Conservation (phyloP, 2,888 invertebrate genomes). For the Tuta absoluta region DNA sequence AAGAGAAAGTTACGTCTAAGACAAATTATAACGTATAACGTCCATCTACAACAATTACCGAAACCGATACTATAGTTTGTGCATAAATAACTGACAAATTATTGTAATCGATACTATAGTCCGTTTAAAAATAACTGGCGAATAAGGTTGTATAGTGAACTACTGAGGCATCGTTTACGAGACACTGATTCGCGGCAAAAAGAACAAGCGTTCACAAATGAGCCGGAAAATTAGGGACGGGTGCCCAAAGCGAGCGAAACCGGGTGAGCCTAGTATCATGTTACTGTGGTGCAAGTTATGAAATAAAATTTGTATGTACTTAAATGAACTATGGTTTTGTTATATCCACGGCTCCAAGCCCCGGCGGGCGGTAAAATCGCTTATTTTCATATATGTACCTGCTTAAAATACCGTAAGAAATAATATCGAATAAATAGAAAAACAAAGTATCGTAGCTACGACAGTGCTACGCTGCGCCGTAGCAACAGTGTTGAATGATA, state of each 20-base stretch:
- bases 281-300: slow-evolving; percentile 49
- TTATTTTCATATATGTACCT: too few species aligned
- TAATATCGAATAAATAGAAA: too few species aligned
- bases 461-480: too few species aligned
- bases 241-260: slow-evolving; percentile 48
- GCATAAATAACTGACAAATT: slow-evolving; percentile 44
- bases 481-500: too few species aligned
- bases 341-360: too few species aligned
- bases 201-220: slow-evolving; percentile 70
- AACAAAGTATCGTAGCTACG: too few species aligned
- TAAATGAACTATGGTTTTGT: too few species aligned
- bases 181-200: slow-evolving; percentile 66
- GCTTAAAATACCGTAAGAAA: too few species aligned
- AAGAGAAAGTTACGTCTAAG: neutral
- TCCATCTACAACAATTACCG: neutral
- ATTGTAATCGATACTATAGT: slow-evolving; percentile 62
- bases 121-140: slow-evolving; percentile 54
- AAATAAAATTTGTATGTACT: slow-evolving; percentile 14
- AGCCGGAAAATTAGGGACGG: slow-evolving; percentile 77
- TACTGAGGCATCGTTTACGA: slow-evolving; percentile 42
- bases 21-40: slow-evolving; percentile 1
- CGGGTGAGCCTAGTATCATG: slow-evolving; percentile 51
- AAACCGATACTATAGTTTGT: neutral
- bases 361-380: too few species aligned
- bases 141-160: slow-evolving; percentile 42